Conservation (phyloP, 2,888 invertebrate genomes). For the Nymphalis urticae region DNA sequence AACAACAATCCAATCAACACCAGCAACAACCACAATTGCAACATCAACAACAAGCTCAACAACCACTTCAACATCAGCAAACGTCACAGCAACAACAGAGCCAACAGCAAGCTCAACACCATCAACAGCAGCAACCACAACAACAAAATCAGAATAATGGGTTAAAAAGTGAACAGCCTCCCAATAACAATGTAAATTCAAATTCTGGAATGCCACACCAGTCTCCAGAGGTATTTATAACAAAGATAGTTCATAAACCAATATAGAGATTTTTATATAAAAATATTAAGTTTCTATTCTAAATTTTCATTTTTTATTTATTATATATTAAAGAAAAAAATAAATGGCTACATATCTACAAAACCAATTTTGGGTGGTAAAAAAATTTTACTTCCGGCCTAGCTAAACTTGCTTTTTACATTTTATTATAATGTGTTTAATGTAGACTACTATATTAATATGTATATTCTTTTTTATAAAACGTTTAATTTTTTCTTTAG, state of each 20-base stretch:
- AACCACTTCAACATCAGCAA: conserved; percentile 50
- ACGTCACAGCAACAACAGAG: conserved; percentile 59
- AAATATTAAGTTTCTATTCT: no score
- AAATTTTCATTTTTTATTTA: no score
- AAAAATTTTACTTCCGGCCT: no score
- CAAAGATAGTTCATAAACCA: conserved; percentile 1
- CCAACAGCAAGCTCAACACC: conserved; percentile 59
- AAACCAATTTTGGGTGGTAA: no score
- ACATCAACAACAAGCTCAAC: conserved; percentile 62
- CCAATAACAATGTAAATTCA: conserved; percentile 68
- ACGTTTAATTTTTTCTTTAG: conserved; percentile 46
- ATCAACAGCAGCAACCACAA: conserved; percentile 60
- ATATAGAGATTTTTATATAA: no score
- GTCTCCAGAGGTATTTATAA: conserved; percentile 65
- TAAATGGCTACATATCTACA: no score
- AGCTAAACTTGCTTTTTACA: no score
- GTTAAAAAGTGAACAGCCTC: conserved; percentile 71
- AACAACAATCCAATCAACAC: conserved; percentile 57
- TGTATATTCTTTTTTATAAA: not conserved
- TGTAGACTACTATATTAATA: no score
- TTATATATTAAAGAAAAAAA: no score
- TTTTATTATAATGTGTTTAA: no score
- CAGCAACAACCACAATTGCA: conserved; percentile 62
- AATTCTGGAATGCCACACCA: conserved; percentile 69
- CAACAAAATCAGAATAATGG: conserved; percentile 56